Percentiles rank a stretch among this genome's conserved stretches.
phyloP scores from a whole-genome alignment of 2,113 vertebrate species.

The Plecturocebus donacophilus region DNA sequence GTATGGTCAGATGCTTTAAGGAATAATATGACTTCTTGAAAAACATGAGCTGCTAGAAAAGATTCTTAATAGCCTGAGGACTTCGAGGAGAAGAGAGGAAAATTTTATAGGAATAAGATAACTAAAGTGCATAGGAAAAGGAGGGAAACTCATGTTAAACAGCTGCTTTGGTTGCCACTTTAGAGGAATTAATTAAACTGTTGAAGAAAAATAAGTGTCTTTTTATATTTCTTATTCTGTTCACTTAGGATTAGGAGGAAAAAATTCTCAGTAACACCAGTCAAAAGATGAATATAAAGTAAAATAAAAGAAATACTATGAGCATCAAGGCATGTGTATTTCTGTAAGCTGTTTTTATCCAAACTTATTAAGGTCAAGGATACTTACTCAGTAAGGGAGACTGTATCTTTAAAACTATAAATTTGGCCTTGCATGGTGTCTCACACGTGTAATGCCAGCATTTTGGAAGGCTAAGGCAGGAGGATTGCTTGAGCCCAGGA shows the following conservation, averaged over 20 bases:
- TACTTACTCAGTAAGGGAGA: background rate
- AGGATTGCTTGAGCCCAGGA: no score
- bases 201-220: background rate
- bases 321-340: background rate
- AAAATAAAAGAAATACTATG: constrained; percentile 18
- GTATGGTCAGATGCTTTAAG: constrained; percentile 16
- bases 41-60: constrained; percentile 15
- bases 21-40: background rate
- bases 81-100: constrained; percentile 13
- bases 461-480: no score
- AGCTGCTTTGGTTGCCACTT: background rate
- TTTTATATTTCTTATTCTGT: constrained; percentile 22
- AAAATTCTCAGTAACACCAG: background rate
- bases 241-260: constrained; percentile 45
- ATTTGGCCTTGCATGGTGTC: background rate
- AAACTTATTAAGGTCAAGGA: background rate
- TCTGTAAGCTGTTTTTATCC: background rate
- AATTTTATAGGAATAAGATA: constrained; percentile 7
- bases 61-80: constrained; percentile 10
- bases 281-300: constrained; percentile 21
- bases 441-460: no score
- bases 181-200: constrained; percentile 39
- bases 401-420: constrained; percentile 27
- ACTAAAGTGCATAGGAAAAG: background rate
- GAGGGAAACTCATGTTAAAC: background rate